These are phyloP conservation scores for Heptranchias perlo DNA, from an alignment of 2,113 vertebrate species.

Conservation along the genomic window DNA sequence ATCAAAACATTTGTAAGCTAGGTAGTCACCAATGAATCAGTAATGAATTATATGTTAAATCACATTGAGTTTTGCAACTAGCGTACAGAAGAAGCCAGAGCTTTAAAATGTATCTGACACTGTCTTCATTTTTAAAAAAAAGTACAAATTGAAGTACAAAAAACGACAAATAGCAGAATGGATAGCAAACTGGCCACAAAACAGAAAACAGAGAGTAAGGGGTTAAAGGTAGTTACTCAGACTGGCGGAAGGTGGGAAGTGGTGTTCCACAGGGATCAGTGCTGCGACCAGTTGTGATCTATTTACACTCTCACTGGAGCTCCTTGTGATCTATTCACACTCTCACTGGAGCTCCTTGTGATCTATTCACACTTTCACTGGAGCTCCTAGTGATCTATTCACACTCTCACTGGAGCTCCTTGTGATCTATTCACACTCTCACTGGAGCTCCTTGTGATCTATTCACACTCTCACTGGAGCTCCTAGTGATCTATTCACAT, in stretches of 20 bases:
- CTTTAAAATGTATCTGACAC: too few species aligned
- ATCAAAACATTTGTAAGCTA: not conserved
- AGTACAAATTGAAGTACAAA: not conserved
- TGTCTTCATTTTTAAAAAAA: not conserved
- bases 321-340: not conserved
- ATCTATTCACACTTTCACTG: not conserved
- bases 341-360: not conserved
- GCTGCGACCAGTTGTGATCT: not conserved
- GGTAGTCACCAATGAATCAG: not conserved
- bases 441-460: not conserved
- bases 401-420: too few species aligned
- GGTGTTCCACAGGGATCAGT: not conserved
- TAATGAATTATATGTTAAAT: not conserved
- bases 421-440: too few species aligned
- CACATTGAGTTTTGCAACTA: not conserved
- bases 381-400: not conserved
- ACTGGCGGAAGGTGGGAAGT: not conserved
- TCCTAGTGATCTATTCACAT: not conserved
- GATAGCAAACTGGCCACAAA: not conserved
- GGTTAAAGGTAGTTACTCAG: not conserved
- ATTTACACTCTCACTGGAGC: not conserved
- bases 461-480: not conserved
- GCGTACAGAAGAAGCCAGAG: not conserved
- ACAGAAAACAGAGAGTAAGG: not conserved
- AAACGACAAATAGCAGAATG: not conserved